Conservation (phyloP, 1,140 invertebrate genomes). For the Phymorhynchus buccinoides region DNA sequence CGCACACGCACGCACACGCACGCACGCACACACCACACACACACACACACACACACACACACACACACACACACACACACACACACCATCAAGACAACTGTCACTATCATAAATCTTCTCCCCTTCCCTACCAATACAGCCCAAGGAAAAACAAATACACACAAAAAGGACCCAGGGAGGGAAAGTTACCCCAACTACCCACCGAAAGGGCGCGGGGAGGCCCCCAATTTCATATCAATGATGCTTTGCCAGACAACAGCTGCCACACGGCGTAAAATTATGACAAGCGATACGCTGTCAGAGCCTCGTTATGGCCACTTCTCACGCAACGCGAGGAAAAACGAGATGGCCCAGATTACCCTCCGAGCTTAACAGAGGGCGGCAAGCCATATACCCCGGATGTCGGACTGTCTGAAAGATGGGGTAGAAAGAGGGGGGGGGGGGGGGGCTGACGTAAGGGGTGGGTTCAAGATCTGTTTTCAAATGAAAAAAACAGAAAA, state of each 20-base stretch:
- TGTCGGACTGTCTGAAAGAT: not conserved
- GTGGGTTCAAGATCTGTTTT: too few relatives aligned
- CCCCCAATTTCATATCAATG: not conserved
- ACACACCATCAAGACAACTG: too few relatives aligned
- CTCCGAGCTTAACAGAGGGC: not conserved
- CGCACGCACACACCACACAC: not conserved
- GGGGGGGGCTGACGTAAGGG: too few relatives aligned
- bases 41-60: not conserved
- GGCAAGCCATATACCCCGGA: not conserved
- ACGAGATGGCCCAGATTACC: slow-evolving; percentile 19
- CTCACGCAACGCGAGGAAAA: slow-evolving; percentile 24
- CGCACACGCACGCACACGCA: too few relatives aligned
- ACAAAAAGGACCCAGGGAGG: not conserved
- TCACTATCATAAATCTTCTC: not conserved
- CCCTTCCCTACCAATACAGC: not conserved
- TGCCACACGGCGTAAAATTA: slow-evolving; percentile 3
- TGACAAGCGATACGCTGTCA: slow-evolving; percentile 4
- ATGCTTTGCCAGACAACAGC: not conserved
- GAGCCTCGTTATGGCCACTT: slow-evolving; percentile 21
- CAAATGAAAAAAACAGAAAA: too few relatives aligned
- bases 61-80: not conserved
- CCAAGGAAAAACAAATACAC: not conserved
- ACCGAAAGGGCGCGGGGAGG: not conserved
- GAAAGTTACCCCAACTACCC: not conserved
- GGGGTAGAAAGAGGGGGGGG: not conserved